A percentile compares a stretch with the other conserved stretches of the same genome.
phyloP scores from a whole-genome alignment of 2,888 invertebrate species.

The Tiliacea citrago region DNA sequence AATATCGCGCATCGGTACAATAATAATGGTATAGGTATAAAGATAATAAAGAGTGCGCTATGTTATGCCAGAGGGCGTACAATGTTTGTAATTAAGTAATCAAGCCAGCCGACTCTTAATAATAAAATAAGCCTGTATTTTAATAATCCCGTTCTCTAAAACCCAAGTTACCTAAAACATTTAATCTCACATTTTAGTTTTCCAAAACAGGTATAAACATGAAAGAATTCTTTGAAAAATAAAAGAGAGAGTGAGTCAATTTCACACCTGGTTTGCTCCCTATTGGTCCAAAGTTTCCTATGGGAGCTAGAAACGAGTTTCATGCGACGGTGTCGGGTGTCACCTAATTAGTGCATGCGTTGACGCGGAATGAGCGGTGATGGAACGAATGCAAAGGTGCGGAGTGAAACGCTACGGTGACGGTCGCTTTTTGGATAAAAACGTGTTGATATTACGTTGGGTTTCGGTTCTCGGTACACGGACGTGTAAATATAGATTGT shows the following conservation, averaged over 20 bases:
- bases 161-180: not conserved
- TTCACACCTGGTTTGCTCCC: constrained; percentile 84
- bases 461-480: constrained; percentile 4
- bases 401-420: constrained; percentile 74
- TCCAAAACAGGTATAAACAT: not conserved
- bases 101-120: too few species aligned
- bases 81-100: too few species aligned
- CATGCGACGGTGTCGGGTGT: constrained; percentile 80
- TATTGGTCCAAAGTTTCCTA: constrained; percentile 78
- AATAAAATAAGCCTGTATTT: too few species aligned
- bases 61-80: too few species aligned
- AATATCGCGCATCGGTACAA: too few species aligned
- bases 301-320: constrained; percentile 77
- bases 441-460: constrained; percentile 23
- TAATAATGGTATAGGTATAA: too few species aligned
- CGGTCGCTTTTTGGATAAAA: constrained; percentile 43
- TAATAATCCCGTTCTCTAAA: not conserved
- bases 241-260: constrained; percentile 79
- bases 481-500: not conserved
- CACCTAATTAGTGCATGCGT: constrained; percentile 88
- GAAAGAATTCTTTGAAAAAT: constrained; percentile 61
- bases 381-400: constrained; percentile 79
- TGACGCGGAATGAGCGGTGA: constrained; percentile 85
- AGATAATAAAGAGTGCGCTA: too few species aligned
- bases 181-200: constrained; percentile 15